Base-by-base conservation (phyloP, 2,797 vertebrate genomes). In the Limosa lapponica region DNA sequence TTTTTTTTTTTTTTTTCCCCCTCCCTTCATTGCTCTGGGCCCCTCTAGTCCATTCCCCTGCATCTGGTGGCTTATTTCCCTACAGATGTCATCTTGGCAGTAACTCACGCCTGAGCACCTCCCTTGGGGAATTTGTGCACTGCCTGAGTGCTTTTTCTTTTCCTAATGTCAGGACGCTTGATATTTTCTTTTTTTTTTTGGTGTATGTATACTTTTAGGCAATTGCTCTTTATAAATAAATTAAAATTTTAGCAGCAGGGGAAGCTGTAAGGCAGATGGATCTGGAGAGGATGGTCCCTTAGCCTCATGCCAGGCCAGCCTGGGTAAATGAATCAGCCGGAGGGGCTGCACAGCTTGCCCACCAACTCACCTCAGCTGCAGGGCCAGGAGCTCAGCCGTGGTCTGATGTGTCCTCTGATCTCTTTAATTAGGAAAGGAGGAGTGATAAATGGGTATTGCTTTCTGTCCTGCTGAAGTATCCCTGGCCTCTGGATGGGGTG, bases 21-120 rank as follows among this genome's bases (percentile, higher is more conserved):
- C 3, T 20, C 5, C 27, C n/a, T n/a, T 9, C 6, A 22, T 90
- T 89, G 58, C 55, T 90, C 57, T 96, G 87, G n/a, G 30, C 37
- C 61, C 24, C 39, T 82, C n/a, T 59, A 87, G 67, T 91, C 70
- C 67, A n/a, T 92, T 93, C 66, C 30, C 11, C n/a, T 80, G 77
- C 77, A 91, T 85, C 78, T 89, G 75, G 75, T 85, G 32, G 70
- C 43, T 83, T 94, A 87, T 93, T 92, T 93, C 79, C 75, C 77
- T 82, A 49, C 79, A 93, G 70, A 79, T 89, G 80, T 90, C 52
- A 66, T 92, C 61, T 89, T 87, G 86, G 75, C 74, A 92, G 77
- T 84, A 79, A 78, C 48, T 91, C 61, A 84, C 11, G 58, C 36
- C 81, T 59, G 46, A 90, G 41, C 48, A 82, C 34, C 41, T 94